phyloP scores from a whole-genome alignment of 2,888 invertebrate species.

The Tetanocera ferruginea region DNA sequence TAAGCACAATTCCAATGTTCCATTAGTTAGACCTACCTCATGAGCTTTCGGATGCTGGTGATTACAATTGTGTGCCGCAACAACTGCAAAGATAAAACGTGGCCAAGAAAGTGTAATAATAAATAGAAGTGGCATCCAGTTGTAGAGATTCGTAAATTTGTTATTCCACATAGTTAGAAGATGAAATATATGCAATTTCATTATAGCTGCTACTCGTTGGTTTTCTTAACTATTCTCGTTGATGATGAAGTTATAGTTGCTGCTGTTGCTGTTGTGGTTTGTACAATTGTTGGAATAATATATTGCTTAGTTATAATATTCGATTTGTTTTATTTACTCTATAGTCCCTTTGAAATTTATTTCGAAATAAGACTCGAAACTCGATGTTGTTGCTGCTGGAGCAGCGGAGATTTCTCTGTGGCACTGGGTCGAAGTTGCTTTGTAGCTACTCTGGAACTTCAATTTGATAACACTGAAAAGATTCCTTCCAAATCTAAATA shows the following conservation, averaged over 20 bases:
- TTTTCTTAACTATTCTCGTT: not conserved
- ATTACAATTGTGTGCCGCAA: slow-evolving; percentile 72
- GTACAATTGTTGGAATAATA: too few relatives aligned
- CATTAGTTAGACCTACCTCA: slow-evolving; percentile 72
- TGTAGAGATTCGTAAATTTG: not conserved
- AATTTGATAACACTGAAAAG: too few relatives aligned
- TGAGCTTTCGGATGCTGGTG: slow-evolving; percentile 78
- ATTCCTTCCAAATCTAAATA: not conserved
- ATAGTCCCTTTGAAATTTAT: slow-evolving; percentile 21
- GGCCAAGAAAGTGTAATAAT: slow-evolving; percentile 23
- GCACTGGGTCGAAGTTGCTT: not conserved
- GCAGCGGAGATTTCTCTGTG: not conserved
- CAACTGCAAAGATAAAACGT: slow-evolving; percentile 8
- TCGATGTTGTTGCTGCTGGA: not conserved
- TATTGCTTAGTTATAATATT: too few relatives aligned
- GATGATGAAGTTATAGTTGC: not conserved
- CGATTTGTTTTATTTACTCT: not conserved
- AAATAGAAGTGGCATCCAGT: slow-evolving; percentile 18
- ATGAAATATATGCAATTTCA: not conserved
- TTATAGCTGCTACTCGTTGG: not conserved
- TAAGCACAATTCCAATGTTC: too few relatives aligned
- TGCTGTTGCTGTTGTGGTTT: not conserved
- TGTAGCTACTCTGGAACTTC: not conserved
- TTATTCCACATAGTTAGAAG: not conserved
- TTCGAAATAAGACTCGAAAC: not conserved